phyloP scores from a whole-genome alignment of 2,113 vertebrate species.

The Tenebrosternarchus preto region DNA sequence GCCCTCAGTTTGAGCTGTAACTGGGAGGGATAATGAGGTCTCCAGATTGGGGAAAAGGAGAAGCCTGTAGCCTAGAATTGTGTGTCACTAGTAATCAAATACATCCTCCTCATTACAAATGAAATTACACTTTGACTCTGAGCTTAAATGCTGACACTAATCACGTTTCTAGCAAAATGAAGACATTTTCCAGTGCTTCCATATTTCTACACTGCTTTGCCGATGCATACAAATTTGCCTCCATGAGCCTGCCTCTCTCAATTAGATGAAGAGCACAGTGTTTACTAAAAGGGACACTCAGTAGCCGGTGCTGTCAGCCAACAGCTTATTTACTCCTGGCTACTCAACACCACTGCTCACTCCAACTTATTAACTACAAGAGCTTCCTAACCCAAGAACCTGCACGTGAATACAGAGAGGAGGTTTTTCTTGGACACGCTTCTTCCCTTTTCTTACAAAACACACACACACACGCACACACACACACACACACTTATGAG shows the following conservation, averaged over 20 bases:
- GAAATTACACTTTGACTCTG: conserved; percentile 18
- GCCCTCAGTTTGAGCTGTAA: neutral
- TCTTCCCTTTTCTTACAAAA: conserved; percentile 44
- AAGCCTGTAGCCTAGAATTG: conserved; percentile 15
- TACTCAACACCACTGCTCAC: conserved; percentile 29
- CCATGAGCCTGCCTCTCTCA: conserved; percentile 8
- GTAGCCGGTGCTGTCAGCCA: conserved; percentile 41
- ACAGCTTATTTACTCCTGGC: conserved; percentile 39
- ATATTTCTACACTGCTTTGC: neutral
- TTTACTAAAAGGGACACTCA: conserved; percentile 30
- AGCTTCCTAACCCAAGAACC: conserved; percentile 13
- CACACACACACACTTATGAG: too few species aligned
- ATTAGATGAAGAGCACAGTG: neutral
- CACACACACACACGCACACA: too few species aligned
- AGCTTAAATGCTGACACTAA: conserved; percentile 21
- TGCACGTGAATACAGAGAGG: conserved; percentile 21
- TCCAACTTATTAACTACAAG: conserved; percentile 40
- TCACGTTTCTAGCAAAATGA: conserved; percentile 23
- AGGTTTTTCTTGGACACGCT: conserved; percentile 21
- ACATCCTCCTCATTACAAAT: conserved; percentile 14
- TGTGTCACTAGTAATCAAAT: conserved; percentile 14
- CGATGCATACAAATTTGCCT: neutral
- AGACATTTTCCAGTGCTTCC: conserved; percentile 1
- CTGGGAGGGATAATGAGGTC: conserved; percentile 12
- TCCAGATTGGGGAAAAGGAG: conserved; percentile 1